Conservation (phyloP, 1,140 invertebrate genomes). For the Drosophila dunni region DNA sequence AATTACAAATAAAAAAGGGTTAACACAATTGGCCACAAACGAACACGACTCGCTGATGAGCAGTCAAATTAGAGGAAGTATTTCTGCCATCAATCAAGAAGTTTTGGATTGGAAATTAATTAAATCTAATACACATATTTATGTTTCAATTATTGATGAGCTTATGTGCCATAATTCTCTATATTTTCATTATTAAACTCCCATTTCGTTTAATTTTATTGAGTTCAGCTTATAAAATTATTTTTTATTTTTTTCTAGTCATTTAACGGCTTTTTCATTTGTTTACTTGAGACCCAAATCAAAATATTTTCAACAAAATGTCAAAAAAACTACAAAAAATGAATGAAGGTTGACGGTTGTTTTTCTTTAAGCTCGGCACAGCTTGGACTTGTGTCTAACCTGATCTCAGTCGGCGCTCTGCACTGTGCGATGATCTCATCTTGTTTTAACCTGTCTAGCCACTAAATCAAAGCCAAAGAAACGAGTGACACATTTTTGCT, state of each 20-base stretch:
- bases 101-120: neutral
- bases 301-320: constrained; percentile 70
- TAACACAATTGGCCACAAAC: constrained; percentile 22
- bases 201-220: neutral
- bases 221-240: neutral
- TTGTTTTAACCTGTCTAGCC: constrained; percentile 81
- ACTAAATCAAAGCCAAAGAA: constrained; percentile 82
- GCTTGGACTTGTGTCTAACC: constrained; percentile 19
- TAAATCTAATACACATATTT: neutral
- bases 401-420: neutral
- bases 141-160: neutral
- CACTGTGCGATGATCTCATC: constrained; percentile 73
- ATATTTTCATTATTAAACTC: neutral
- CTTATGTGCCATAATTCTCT: too few species aligned
- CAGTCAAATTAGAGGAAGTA: neutral
- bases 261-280: constrained; percentile 34
- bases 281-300: constrained; percentile 44
- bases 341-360: constrained; percentile 53
- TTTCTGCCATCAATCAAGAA: neutral
- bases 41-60: neutral
- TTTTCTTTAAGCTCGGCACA: constrained; percentile 28
- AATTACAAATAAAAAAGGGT: constrained; percentile 14
- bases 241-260: constrained; percentile 13
- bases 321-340: constrained; percentile 60
- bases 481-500: constrained; percentile 76